These are phyloP conservation scores for Cephalopterus ornatus DNA, from an alignment of 2,113 vertebrate species.

Conservation along the genomic window DNA sequence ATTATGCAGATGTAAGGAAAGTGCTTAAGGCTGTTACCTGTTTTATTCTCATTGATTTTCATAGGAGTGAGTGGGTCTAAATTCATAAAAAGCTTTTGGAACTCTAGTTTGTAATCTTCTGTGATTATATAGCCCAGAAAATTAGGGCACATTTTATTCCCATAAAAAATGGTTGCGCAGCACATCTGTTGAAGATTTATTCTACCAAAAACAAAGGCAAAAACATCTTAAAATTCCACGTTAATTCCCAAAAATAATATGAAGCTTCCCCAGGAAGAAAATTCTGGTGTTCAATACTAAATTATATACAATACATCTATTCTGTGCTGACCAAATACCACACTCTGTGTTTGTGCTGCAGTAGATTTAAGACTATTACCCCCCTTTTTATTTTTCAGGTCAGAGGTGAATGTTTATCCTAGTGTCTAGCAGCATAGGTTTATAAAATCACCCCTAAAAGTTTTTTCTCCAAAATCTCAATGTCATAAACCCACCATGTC, in stretches of 20 bases:
- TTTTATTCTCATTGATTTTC: slow-evolving; percentile 14
- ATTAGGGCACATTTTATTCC: not conserved
- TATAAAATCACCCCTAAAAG: not conserved
- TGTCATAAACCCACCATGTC: not conserved
- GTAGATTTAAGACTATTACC: not conserved
- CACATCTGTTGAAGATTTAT: not conserved
- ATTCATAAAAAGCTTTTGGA: slow-evolving; percentile 7
- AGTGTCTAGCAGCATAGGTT: not conserved
- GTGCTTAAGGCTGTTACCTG: slow-evolving; percentile 12
- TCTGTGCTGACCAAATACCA: not conserved
- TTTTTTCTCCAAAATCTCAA: not conserved
- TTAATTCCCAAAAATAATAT: not conserved
- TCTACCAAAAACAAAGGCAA: not conserved
- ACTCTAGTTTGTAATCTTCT: not conserved
- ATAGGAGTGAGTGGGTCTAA: not conserved
- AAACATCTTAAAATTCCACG: not conserved
- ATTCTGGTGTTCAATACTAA: not conserved
- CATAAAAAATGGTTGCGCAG: not conserved
- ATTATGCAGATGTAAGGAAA: slow-evolving; percentile 16
- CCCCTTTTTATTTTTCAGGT: not conserved
- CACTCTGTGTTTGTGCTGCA: not conserved
- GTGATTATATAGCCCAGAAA: not conserved
- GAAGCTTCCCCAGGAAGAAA: not conserved
- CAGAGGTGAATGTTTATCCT: not conserved
- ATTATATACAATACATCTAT: not conserved